Evolutionary conservation across 2,888 invertebrate species (phyloP).

Genomic region (Lasioglossum marginatum): DNA sequence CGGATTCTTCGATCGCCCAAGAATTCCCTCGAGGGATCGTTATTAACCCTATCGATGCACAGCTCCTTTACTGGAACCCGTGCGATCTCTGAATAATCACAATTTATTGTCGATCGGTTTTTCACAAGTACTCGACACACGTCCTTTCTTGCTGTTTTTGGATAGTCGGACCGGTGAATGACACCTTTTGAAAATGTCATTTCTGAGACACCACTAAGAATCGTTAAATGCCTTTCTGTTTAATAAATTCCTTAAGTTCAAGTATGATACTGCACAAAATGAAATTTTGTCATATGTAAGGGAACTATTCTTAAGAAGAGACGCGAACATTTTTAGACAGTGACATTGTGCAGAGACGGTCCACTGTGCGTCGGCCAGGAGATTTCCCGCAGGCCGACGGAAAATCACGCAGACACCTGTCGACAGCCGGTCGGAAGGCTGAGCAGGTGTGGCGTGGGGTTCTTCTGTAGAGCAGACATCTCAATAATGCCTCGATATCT

Average conservation of each 20-base stretch:
- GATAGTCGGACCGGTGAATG: too few species aligned
- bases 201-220: too few species aligned
- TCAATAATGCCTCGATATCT: conserved; percentile 75
- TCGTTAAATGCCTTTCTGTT: too few species aligned
- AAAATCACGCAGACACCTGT: conserved; percentile 9
- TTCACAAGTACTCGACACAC: background rate
- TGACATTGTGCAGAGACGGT: too few species aligned
- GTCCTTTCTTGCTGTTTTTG: too few species aligned
- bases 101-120: background rate
- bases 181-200: too few species aligned
- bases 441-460: conserved; percentile 58
- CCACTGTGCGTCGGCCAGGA: background rate
- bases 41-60: background rate
- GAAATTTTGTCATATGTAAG: too few species aligned
- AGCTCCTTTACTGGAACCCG: background rate
- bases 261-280: too few species aligned
- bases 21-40: background rate
- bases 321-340: too few species aligned
- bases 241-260: too few species aligned
- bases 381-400: background rate
- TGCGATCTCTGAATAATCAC: background rate
- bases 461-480: conserved; percentile 77
- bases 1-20: conserved; percentile 16
- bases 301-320: too few species aligned
- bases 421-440: background rate